phyloP scores from a whole-genome alignment of 2,113 vertebrate genomes.

The Labeo rohita region DNA sequence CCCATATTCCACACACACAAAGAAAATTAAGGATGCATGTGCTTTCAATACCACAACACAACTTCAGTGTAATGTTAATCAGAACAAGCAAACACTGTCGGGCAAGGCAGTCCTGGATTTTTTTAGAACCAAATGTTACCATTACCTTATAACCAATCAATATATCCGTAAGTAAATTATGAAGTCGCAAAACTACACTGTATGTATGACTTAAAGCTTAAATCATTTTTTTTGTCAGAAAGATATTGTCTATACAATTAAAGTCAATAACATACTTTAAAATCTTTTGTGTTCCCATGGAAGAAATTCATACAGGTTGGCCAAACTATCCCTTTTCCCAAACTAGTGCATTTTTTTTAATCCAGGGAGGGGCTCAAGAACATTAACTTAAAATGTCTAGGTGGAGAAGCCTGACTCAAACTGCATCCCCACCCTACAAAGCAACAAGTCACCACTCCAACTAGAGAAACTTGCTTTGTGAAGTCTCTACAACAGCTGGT shows the following conservation, averaged over 20 bases:
- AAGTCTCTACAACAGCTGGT: constrained; percentile 38
- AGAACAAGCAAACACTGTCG: constrained; percentile 53
- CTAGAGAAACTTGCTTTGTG: constrained; percentile 23
- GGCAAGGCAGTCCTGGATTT: constrained; percentile 64
- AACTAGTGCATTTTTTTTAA: not conserved
- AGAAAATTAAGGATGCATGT: not conserved
- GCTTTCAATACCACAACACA: constrained; percentile 51
- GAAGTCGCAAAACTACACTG: not conserved
- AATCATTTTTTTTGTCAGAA: not conserved
- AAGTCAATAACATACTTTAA: not conserved
- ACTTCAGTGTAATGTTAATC: constrained; percentile 52
- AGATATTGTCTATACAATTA: not conserved
- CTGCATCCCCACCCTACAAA: not conserved
- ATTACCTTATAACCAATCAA: not conserved
- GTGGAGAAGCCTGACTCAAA: constrained; percentile 6
- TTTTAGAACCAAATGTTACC: not conserved
- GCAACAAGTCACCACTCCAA: constrained; percentile 15
- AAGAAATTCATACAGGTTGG: not conserved
- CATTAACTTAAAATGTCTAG: constrained; percentile 2
- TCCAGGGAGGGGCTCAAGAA: constrained; percentile 12
- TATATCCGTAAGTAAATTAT: not conserved
- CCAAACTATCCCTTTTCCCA: not conserved
- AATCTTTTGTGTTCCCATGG: not conserved
- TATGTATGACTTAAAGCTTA: not conserved
- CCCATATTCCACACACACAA: constrained; percentile 13